These are phyloP conservation scores for Aphelenchoides avenae DNA, from an alignment of 1,140 invertebrate species.

Conservation along the genomic window DNA sequence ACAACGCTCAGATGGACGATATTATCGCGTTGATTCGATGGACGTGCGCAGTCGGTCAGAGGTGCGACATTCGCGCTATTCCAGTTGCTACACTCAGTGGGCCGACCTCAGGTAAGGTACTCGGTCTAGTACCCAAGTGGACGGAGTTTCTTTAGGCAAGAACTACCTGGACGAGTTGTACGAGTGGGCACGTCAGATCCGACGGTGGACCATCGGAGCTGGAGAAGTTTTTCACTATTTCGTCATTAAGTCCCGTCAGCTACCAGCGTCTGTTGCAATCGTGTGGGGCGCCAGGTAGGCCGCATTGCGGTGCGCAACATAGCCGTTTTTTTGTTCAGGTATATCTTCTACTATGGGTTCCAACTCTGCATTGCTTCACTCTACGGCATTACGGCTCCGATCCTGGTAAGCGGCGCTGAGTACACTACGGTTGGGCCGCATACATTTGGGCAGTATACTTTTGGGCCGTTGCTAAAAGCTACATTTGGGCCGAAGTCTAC, in stretches of 20 bases:
- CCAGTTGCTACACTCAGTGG: constrained; percentile 36
- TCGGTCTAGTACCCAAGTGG: neutral
- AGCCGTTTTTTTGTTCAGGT: constrained; percentile 8
- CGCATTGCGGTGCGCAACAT: too few species aligned
- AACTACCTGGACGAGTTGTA: constrained; percentile 42
- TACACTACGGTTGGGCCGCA: too few species aligned
- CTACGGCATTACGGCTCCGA: constrained; percentile 35
- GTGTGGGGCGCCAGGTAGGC: constrained; percentile 25
- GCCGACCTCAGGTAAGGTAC: constrained; percentile 29
- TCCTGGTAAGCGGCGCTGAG: constrained; percentile 33
- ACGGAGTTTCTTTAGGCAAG: constrained; percentile 33
- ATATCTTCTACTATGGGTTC: constrained; percentile 48
- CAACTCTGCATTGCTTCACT: constrained; percentile 41
- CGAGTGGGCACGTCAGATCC: constrained; percentile 46
- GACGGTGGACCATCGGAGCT: constrained; percentile 50
- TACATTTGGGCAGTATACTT: too few species aligned
- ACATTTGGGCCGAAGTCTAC: too few species aligned
- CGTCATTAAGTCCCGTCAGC: constrained; percentile 38
- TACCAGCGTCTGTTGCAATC: constrained; percentile 31
- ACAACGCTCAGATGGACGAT: constrained; percentile 37
- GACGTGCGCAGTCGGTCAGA: constrained; percentile 38
- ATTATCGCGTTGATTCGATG: constrained; percentile 49
- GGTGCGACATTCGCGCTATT: constrained; percentile 33
- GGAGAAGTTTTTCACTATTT: constrained; percentile 52
- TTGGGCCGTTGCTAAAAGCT: too few species aligned